Conservation (phyloP, 2,113 vertebrate genomes). For the Coptodon rendalli region DNA sequence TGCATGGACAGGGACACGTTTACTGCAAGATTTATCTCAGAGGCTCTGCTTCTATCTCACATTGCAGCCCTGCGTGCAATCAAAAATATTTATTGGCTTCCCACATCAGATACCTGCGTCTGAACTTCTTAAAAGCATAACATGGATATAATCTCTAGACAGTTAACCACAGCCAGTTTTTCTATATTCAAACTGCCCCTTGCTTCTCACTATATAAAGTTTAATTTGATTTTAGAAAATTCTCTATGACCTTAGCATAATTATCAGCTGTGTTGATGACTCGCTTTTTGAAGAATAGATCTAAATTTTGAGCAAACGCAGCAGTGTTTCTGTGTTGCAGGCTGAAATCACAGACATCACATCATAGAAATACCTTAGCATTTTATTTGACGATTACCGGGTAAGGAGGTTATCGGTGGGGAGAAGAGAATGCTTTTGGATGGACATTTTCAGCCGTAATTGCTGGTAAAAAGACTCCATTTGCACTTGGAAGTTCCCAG, state of each 20-base stretch:
- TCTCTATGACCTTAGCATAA: accelerated
- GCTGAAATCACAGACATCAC: neutral
- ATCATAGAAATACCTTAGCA: constrained; percentile 15
- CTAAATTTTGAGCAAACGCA: constrained; percentile 14
- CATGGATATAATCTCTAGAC: neutral
- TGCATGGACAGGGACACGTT: neutral
- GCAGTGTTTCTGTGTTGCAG: neutral
- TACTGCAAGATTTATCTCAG: neutral
- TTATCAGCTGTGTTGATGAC: neutral
- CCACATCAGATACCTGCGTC: neutral
- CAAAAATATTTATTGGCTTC: neutral
- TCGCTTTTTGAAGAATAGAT: neutral
- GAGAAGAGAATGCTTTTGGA: constrained; percentile 16
- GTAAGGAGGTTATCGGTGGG: constrained; percentile 23
- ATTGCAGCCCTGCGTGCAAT: neutral
- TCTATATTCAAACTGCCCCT: neutral
- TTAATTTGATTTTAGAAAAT: neutral
- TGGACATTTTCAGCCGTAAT: constrained; percentile 17
- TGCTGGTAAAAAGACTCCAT: constrained; percentile 8
- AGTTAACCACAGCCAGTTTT: neutral
- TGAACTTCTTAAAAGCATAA: neutral
- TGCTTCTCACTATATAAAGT: neutral
- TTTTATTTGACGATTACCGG: constrained; percentile 31
- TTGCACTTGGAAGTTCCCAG: constrained; percentile 40
- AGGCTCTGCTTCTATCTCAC: neutral